Conservation (phyloP, 2,888 invertebrate species). For the Pediacus dermestoides region DNA sequence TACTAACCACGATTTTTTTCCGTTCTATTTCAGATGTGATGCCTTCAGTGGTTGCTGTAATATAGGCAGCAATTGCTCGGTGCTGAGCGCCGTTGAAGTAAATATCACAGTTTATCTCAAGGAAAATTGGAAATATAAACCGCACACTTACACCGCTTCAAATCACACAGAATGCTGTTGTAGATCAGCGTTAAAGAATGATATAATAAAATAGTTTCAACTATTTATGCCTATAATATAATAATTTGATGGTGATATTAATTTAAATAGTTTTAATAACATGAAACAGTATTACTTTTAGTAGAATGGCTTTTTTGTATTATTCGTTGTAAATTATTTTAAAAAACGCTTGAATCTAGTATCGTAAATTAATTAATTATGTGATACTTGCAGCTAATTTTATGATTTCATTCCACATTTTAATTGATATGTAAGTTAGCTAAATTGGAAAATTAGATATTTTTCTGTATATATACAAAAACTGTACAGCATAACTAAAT, state of each 20-base stretch:
- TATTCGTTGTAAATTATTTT: too few relatives aligned
- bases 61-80: neutral
- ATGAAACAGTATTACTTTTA: neutral
- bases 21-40: conserved; percentile 3
- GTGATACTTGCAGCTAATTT: too few relatives aligned
- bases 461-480: too few relatives aligned
- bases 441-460: too few relatives aligned
- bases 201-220: conserved; percentile 5
- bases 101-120: neutral
- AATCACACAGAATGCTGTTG: conserved; percentile 4
- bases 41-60: conserved; percentile 1
- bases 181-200: neutral
- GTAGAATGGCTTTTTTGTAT: too few relatives aligned
- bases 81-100: neutral
- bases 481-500: too few relatives aligned
- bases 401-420: too few relatives aligned
- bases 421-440: too few relatives aligned
- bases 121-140: neutral
- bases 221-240: neutral
- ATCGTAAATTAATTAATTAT: too few relatives aligned
- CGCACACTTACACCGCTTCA: neutral
- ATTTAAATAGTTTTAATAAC: neutral
- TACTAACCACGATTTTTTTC: neutral
- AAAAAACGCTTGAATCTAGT: too few relatives aligned
- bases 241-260: conserved; percentile 1